Evolutionary conservation across 2,797 vertebrate genomes (phyloP).

Genomic region (Argya squamiceps): DNA sequence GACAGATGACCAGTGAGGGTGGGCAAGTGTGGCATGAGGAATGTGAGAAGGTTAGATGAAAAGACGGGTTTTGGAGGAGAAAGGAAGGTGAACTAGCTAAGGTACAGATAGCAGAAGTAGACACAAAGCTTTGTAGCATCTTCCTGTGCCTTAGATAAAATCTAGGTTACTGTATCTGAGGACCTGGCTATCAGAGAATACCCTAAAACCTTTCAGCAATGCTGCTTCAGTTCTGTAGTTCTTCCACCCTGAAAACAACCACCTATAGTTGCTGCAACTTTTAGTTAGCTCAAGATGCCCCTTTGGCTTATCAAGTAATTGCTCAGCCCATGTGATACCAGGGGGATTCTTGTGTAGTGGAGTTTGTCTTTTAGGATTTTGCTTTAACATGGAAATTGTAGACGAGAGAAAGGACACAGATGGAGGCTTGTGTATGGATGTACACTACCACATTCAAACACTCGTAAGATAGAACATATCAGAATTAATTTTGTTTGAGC

Average conservation of each 20-base stretch:
- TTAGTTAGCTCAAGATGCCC: neutral
- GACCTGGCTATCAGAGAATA: neutral
- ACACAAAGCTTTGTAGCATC: neutral
- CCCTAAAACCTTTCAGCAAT: neutral
- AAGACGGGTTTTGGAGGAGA: neutral
- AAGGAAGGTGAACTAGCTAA: neutral
- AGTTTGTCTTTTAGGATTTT: neutral
- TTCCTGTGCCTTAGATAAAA: neutral
- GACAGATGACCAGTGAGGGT: neutral
- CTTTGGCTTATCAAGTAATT: neutral
- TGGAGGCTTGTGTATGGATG: neutral
- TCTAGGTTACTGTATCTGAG: neutral
- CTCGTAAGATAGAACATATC: neutral
- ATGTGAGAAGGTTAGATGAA: neutral
- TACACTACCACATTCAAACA: neutral
- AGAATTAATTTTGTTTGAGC: neutral
- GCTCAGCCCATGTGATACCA: neutral
- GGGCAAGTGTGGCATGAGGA: neutral
- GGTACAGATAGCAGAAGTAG: neutral
- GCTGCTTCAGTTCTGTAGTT: neutral
- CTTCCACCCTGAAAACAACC: neutral
- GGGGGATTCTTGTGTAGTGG: neutral
- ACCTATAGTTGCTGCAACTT: neutral
- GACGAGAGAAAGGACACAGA: neutral
- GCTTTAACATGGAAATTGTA: neutral